Evolutionary conservation across 2,888 invertebrate species (phyloP), one percentile per base, ranked within the genome.

Genomic region (Kryphioiulus occultus): DNA sequence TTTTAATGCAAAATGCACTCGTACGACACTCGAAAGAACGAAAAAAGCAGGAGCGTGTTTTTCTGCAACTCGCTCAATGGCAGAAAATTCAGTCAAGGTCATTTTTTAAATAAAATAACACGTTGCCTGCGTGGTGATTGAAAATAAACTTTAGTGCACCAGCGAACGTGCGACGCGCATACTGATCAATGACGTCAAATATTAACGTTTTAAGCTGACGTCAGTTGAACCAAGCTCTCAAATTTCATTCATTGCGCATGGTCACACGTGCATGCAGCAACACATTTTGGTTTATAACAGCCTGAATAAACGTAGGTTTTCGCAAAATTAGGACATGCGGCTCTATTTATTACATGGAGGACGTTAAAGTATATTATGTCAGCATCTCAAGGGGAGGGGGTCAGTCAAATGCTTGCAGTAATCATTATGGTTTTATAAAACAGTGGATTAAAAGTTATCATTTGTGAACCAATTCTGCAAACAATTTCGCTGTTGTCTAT

Each of bases 81-180:
- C n/a, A 59, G 15, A 59, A 59, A 68, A 68, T 26, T 9, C 68
- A 68, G 68, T 26, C 68, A 68, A 68, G 68, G 68, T 26, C 68
- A 68, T 68, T 68, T 68, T 68, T 68, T 26, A 68, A 68, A 68
- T 68, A 68, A 68, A 68, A 68, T 68, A 68, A 68, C 26, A 68
- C 26, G 68, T 22, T 68, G 68, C 26, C 1, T 68, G 68, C 68
- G 68, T 68, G 68, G 68, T 26, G 68, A 68, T 68, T 68, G 68
- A 68, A 68, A 68, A 68, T 68, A 68, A 68, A 68, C 68, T 68
- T 68, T 68, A 68, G 68, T 68, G n/a, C 68, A 68, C 9, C 26
- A 68, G 68, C 68, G n/a, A 68, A 9, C 5, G 26, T 68, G 68
- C 59, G n/a, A 2, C n/a, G 59, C 68, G 68, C 68, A 68, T 68